Evolutionary conservation across 1,140 invertebrate species (phyloP).

Genomic region (Drosophila littoralis): DNA sequence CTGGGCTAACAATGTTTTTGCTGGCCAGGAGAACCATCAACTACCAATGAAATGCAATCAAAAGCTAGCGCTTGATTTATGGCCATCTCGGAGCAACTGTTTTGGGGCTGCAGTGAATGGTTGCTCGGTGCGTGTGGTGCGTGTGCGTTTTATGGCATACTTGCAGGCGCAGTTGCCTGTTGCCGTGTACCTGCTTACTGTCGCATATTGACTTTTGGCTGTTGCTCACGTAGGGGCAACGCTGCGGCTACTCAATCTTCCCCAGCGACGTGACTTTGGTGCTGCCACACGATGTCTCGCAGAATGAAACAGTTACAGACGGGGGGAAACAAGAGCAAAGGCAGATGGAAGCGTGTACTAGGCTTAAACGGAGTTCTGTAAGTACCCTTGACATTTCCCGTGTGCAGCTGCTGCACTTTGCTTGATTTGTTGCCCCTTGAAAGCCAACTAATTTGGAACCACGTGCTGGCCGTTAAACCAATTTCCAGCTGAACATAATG

Average conservation of each 20-base stretch:
- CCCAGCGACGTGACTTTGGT: slow-evolving; percentile 59
- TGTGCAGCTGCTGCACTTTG: slow-evolving; percentile 51
- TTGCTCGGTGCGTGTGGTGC: slow-evolving; percentile 43
- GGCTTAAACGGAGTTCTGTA: slow-evolving; percentile 1
- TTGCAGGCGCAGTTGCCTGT: slow-evolving; percentile 15
- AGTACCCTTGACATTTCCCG: neutral
- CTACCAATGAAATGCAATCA: slow-evolving; percentile 62
- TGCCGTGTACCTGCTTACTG: slow-evolving; percentile 47
- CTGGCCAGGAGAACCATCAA: slow-evolving; percentile 15
- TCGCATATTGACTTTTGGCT: slow-evolving; percentile 62
- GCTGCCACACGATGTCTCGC: slow-evolving; percentile 1
- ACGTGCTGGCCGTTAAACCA: slow-evolving; percentile 53
- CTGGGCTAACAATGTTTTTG: slow-evolving; percentile 1
- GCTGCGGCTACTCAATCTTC: slow-evolving; percentile 53
- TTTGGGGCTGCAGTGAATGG: slow-evolving; percentile 42
- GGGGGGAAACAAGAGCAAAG: neutral
- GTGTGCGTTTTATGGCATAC: slow-evolving; percentile 64
- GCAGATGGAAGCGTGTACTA: neutral
- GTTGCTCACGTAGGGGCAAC: slow-evolving; percentile 53
- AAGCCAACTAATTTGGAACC: slow-evolving; percentile 42
- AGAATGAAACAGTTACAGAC: neutral
- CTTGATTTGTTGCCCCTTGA: slow-evolving; percentile 31
- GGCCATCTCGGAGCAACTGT: slow-evolving; percentile 28
- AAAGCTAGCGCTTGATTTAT: slow-evolving; percentile 72
- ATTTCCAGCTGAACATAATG: slow-evolving; percentile 18